Evolutionary conservation across 2,888 invertebrate genomes (phyloP).

Genomic region (Dynastes tityus): DNA sequence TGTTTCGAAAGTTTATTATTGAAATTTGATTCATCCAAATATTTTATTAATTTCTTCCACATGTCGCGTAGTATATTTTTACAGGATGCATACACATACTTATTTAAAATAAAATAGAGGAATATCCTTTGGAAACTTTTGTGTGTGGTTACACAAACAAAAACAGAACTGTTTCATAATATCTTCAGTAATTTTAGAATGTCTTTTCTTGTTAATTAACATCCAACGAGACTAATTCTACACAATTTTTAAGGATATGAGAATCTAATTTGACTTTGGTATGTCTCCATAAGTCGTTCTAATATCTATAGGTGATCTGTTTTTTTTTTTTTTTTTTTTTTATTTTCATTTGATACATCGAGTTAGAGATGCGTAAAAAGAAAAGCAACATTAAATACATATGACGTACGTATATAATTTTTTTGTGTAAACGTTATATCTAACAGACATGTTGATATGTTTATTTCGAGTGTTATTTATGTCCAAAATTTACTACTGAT

Average conservation of each 20-base stretch:
- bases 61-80: too few species aligned
- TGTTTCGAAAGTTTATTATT: conserved; percentile 1
- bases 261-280: conserved; percentile 37
- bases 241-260: conserved; percentile 34
- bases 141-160: not conserved
- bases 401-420: too few species aligned
- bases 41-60: too few species aligned
- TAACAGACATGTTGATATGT: too few species aligned
- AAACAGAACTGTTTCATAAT: conserved; percentile 32
- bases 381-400: not conserved
- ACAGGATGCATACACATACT: too few species aligned
- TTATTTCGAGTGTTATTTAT: too few species aligned
- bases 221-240: conserved; percentile 32
- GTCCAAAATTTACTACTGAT: not conserved
- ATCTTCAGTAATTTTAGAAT: conserved; percentile 4
- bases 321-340: conserved; percentile 18
- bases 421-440: too few species aligned
- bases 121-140: not conserved
- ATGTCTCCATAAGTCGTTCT: conserved; percentile 37
- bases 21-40: too few species aligned
- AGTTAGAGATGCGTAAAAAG: conserved; percentile 43
- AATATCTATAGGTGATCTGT: conserved; percentile 38
- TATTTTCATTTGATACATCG: conserved; percentile 30
- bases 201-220: conserved; percentile 28
- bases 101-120: not conserved